These are phyloP conservation scores for Syngnathus scovelli DNA, from an alignment of 2,113 vertebrate genomes.

Conservation along the genomic window DNA sequence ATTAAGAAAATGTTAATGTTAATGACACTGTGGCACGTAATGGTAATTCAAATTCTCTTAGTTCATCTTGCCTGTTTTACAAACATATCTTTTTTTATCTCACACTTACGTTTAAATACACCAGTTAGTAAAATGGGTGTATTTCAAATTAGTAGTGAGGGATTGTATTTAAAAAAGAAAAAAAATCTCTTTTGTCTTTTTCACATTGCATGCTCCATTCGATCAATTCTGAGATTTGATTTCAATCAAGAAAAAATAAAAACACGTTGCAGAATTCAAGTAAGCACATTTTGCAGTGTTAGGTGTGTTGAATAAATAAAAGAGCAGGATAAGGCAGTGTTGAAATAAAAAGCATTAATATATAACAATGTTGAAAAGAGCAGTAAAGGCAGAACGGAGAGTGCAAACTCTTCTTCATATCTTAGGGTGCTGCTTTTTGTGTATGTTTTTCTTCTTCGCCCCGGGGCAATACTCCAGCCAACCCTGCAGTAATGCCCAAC, in stretches of 20 bases:
- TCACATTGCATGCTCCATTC: neutral
- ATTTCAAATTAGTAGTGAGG: too few relatives aligned
- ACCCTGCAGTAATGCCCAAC: conserved; percentile 81
- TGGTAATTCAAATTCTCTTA: too few relatives aligned
- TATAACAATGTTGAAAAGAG: neutral
- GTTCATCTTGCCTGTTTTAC: too few relatives aligned
- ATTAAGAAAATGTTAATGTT: too few relatives aligned
- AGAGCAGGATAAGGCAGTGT: neutral
- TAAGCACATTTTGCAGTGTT: neutral
- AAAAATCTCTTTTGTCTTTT: neutral
- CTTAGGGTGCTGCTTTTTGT: conserved; percentile 75
- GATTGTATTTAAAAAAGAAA: too few relatives aligned
- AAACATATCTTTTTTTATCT: too few relatives aligned
- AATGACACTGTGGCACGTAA: too few relatives aligned
- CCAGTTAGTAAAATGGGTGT: too few relatives aligned
- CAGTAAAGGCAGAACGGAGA: neutral
- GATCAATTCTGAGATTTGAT: neutral
- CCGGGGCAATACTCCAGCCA: conserved; percentile 81
- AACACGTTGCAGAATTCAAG: neutral
- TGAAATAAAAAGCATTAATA: neutral
- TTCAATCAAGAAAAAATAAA: neutral
- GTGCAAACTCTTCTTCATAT: conserved; percentile 55
- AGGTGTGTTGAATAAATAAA: neutral
- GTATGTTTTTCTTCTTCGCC: conserved; percentile 67
- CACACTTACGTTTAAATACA: too few relatives aligned